Base-by-base conservation (phyloP, 2,113 vertebrate species). In the Corythornis madagascariensis region DNA sequence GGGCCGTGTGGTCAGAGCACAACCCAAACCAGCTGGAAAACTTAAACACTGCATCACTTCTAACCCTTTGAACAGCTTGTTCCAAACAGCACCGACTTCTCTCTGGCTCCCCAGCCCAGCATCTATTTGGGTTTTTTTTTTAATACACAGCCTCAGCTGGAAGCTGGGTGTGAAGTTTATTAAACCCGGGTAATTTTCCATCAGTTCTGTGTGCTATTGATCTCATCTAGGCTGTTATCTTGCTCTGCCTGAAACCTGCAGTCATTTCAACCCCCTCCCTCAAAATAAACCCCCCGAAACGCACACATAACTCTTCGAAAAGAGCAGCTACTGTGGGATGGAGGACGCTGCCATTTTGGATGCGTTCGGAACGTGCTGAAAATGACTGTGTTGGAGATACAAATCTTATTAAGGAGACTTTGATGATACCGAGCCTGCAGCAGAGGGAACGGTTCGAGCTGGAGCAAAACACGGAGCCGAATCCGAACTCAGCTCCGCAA, bases 161-260 rank as follows among this genome's bases (percentile, higher is more conserved):
- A 81, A 93, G 35, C 93, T 75, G 47, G n/a, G 89, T 24, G 3
- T 89, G 92, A 86, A 73, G 76, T 94, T 95, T 82, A 89, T 90
- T 84, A 94, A 86, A 84, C 79, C 28, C 13, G 78, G 65, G 83
- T 90, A 77, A 96, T 96, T 96, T 96, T 85, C 96, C 89, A 22
- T 95, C 70, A 4, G 61, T 96, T 96, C 95, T 88, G 55, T n/a
- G 11, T 53, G 3, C 73, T 92, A 88, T 93, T 83, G 95, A 92
- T 96, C 81, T 69, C 82, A 67, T 78, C 93, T 83, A 4, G 4
- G 4, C 65, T 7, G 50, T 87, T 94, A 12, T 88, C 91, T 64
- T 38, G 29, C 75, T 77, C 61, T 64, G 82, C 28, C 90, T 53
- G 72, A 78, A 45, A 45, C 92, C 83, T 45, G 72, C 75, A 90